phyloP scores from a whole-genome alignment of 2,888 invertebrate genomes.

The Drosophila seclusa region DNA sequence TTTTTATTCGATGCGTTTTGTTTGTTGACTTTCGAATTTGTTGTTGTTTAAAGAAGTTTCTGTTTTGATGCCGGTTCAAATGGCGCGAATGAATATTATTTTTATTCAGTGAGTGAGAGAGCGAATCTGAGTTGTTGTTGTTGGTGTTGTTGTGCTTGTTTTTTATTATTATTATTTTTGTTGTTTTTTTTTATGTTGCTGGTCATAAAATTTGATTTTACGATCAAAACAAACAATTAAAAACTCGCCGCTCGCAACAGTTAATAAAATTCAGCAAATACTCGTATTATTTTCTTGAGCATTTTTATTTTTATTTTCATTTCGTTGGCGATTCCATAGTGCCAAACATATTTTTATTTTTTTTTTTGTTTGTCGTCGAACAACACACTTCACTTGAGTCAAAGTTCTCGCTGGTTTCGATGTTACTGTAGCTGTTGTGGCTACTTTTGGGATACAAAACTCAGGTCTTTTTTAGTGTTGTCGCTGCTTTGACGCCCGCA shows the following conservation, averaged over 20 bases:
- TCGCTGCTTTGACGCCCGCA: constrained; percentile 62
- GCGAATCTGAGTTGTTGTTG: constrained; percentile 32
- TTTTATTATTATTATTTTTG: constrained; percentile 54
- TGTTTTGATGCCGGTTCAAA: constrained; percentile 61
- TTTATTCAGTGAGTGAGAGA: constrained; percentile 60
- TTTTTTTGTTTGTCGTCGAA: constrained; percentile 31
- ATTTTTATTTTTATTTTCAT: constrained; percentile 6
- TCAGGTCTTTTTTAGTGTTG: constrained; percentile 38
- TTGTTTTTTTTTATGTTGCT: constrained; percentile 65
- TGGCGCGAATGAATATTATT: constrained; percentile 48
- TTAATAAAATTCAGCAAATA: constrained; percentile 67
- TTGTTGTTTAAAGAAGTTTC: constrained; percentile 37
- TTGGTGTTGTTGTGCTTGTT: constrained; percentile 34
- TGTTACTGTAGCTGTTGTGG: constrained; percentile 41
- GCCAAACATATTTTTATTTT: background rate
- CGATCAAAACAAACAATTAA: constrained; percentile 85
- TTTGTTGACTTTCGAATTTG: constrained; percentile 14
- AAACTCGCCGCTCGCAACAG: constrained; percentile 77
- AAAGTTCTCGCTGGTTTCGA: constrained; percentile 48
- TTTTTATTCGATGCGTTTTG: background rate
- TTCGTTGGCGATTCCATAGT: constrained; percentile 2
- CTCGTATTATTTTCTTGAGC: constrained; percentile 6
- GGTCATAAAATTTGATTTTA: constrained; percentile 83
- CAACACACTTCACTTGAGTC: constrained; percentile 38
- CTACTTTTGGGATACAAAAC: constrained; percentile 28